Percentiles rank a stretch among this genome's conserved stretches.
Conservation (phyloP, 2,888 invertebrate genomes). For the Himalopsyche japonica region DNA sequence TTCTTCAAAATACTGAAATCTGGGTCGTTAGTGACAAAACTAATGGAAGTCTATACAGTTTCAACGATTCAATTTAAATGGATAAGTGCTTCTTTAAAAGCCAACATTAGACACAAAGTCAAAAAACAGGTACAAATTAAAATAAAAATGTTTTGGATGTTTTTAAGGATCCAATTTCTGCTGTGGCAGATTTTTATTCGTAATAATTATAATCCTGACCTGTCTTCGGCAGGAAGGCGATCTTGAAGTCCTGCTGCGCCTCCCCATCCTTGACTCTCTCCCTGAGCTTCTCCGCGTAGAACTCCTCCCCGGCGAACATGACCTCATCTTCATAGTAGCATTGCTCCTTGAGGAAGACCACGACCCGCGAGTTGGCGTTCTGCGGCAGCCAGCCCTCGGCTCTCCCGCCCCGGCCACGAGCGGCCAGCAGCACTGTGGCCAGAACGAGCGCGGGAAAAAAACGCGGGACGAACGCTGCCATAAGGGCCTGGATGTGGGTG, state of each 20-base stretch:
- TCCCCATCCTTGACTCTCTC: conserved; percentile 23
- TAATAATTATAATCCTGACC: conserved; percentile 14
- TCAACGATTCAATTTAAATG: too few species aligned
- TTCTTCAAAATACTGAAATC: too few species aligned
- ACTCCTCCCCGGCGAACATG: conserved; percentile 6
- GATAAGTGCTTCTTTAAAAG: too few species aligned
- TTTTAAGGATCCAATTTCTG: too few species aligned
- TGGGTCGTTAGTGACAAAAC: too few species aligned
- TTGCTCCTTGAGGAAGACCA: conserved; percentile 36
- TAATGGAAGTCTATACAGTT: too few species aligned
- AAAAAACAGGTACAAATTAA: too few species aligned
- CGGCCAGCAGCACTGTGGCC: conserved; percentile 28
- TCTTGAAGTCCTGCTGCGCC: conserved; percentile 17
- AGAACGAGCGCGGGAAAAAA: conserved; percentile 26
- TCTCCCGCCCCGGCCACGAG: conserved; percentile 20
- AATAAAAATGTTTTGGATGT: too few species aligned
- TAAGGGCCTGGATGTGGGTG: conserved; percentile 14
- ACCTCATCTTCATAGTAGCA: conserved; percentile 11
- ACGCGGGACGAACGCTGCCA: conserved; percentile 25
- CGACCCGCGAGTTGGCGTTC: conserved; percentile 26
- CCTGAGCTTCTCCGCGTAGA: conserved; percentile 3
- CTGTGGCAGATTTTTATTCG: too few species aligned
- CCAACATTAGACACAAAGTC: too few species aligned
- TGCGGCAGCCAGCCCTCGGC: conserved; percentile 11
- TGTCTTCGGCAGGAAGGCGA: conserved; percentile 32